Evolutionary conservation across 2,888 invertebrate genomes (phyloP).

Genomic region (Branchellion lobata): DNA sequence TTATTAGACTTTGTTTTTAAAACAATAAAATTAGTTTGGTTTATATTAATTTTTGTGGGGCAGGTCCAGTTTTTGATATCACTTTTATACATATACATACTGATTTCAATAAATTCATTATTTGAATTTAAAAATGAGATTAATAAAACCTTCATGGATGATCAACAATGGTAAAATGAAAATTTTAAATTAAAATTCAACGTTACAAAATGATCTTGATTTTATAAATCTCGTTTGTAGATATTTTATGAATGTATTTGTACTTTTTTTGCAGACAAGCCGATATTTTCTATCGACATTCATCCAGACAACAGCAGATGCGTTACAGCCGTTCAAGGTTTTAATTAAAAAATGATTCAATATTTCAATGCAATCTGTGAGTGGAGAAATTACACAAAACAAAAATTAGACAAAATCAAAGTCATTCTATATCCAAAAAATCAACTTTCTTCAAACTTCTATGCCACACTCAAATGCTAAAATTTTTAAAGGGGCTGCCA

Average conservation of each 20-base stretch:
- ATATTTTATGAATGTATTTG: not conserved
- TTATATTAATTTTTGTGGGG: no score
- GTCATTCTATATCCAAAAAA: not conserved
- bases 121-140: slow-evolving; percentile 42
- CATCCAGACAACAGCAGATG: slow-evolving; percentile 92
- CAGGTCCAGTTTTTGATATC: no score
- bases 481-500: not conserved
- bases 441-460: not conserved
- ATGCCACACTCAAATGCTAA: not conserved
- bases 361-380: not conserved
- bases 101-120: not conserved
- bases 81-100: no score
- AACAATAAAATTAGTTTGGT: no score
- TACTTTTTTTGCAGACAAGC: slow-evolving; percentile 56
- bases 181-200: not conserved
- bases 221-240: slow-evolving; percentile 8
- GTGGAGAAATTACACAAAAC: not conserved
- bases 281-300: slow-evolving; percentile 94
- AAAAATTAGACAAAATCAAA: not conserved
- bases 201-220: no score
- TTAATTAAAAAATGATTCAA: slow-evolving; percentile 39
- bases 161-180: slow-evolving; percentile 48
- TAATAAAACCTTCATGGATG: slow-evolving; percentile 50
- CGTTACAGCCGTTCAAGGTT: slow-evolving; percentile 74
- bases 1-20: no score